Conservation (phyloP, 2,888 invertebrate genomes). For the Pollenia griseotomentosa region DNA sequence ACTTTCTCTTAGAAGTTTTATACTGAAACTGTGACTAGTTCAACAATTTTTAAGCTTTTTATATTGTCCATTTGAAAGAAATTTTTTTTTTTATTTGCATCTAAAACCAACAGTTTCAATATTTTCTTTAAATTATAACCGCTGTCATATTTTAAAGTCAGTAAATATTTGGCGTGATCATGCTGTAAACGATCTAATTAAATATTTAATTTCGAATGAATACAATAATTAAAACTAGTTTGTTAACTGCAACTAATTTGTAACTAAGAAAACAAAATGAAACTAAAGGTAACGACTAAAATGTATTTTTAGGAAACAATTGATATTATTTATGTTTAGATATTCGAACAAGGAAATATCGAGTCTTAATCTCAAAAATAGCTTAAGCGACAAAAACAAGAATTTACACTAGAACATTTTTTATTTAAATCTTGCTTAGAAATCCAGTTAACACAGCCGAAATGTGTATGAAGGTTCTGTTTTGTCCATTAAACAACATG, state of each 20-base stretch:
- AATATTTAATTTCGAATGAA: not conserved
- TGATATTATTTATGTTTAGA: too few species aligned
- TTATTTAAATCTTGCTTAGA: too few species aligned
- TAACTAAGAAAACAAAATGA: not conserved
- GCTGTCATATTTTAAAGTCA: not conserved
- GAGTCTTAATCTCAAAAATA: too few species aligned
- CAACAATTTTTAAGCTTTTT: not conserved
- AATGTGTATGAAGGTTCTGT: too few species aligned
- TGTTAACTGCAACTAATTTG: not conserved
- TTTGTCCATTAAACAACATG: too few species aligned
- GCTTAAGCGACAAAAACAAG: too few species aligned
- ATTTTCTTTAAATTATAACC: slow-evolving; percentile 3
- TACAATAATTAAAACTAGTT: not conserved
- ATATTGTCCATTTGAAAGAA: not conserved
- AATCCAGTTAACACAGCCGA: too few species aligned
- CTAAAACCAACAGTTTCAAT: slow-evolving; percentile 54
- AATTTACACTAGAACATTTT: too few species aligned
- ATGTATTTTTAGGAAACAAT: too few species aligned
- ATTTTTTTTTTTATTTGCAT: not conserved
- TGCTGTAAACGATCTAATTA: not conserved
- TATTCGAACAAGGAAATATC: too few species aligned
- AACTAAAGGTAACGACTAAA: too few species aligned
- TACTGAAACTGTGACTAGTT: not conserved
- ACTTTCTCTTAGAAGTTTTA: not conserved
- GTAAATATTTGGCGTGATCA: slow-evolving; percentile 26